Evolutionary conservation across 2,113 vertebrate genomes (phyloP).

Genomic region (Dipodomys merriami): DNA sequence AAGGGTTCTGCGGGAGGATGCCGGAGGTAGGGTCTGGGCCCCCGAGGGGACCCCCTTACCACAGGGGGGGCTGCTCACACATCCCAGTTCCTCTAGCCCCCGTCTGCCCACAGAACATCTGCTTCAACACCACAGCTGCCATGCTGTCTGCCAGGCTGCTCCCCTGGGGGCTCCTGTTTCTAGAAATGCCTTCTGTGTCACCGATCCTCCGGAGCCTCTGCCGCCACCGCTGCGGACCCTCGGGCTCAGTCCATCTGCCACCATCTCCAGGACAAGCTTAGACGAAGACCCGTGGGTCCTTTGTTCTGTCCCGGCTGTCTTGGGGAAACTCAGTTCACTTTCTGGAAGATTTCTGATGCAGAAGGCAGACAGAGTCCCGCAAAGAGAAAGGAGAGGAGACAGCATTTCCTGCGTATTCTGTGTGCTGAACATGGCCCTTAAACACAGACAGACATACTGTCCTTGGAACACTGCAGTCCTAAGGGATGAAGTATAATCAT

Average conservation of each 20-base stretch:
- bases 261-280: neutral
- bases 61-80: neutral
- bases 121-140: neutral
- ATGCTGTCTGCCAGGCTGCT: neutral
- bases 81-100: too few relatives aligned
- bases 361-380: neutral
- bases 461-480: neutral
- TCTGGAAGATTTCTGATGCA: neutral
- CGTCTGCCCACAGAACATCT: neutral
- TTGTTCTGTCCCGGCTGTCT: neutral
- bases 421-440: neutral
- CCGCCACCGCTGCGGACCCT: neutral
- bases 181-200: slow-evolving; percentile 1
- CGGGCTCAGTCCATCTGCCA: slow-evolving; percentile 67
- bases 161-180: neutral
- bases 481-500: neutral
- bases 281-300: neutral
- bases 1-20: neutral
- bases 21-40: neutral
- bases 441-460: neutral
- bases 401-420: neutral
- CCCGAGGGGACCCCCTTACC: neutral
- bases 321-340: neutral
- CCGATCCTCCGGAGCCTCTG: neutral
- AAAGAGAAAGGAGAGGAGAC: neutral